Evolutionary conservation across 2,888 invertebrate species (phyloP), one percentile per base, ranked within the genome.

Genomic region (Meteorus colon): DNA sequence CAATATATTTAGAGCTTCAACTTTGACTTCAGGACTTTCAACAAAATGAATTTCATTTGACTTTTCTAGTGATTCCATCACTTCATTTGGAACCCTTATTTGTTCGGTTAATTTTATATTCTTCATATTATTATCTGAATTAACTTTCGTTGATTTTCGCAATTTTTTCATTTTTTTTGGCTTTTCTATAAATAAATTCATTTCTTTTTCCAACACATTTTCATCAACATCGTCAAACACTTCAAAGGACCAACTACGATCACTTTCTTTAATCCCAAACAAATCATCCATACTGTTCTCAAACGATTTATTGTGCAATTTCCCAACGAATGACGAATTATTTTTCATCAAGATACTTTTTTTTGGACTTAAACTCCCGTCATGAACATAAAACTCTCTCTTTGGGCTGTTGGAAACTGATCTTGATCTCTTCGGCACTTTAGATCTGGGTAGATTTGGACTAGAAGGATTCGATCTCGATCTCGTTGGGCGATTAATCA

Each of bases 281-380:
- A 78, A 45, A 62, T 75, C 62, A 60, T 80, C 77, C 8, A 77
- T 55, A 24, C 68, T 72, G 1, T 60, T 65, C 19, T 76, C 75
- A 19, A 77, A 59, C 0, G 48, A 74, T 62, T 68, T 68, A 37
- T 73, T 10, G n/a, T 48, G 16, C 16, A 5, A 74, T 69, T 27
- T 60, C n/a, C 65, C 8, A n/a, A 27, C 34, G 14, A 62, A 45
- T 6, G 27, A n/a, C 27, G 24, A 37, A 48, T 31, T 75, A 0
- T 77, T 83, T 31, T 83, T 85, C 1, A 82, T 77, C 1, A 89
- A 81, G 14, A 89, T 89, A 73, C 89, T 83, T 37, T 89, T 89
- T 60, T 87, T 88, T 0, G 89, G 89, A 60, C 89, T 89, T 8
- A 89, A 79, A 60, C 80, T 84, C 2, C 86, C 87, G 63, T 88